Percentiles rank a stretch among this genome's conserved stretches.
Evolutionary conservation across 2,797 vertebrate species (phyloP).

Genomic region (Neoniphon sammara): DNA sequence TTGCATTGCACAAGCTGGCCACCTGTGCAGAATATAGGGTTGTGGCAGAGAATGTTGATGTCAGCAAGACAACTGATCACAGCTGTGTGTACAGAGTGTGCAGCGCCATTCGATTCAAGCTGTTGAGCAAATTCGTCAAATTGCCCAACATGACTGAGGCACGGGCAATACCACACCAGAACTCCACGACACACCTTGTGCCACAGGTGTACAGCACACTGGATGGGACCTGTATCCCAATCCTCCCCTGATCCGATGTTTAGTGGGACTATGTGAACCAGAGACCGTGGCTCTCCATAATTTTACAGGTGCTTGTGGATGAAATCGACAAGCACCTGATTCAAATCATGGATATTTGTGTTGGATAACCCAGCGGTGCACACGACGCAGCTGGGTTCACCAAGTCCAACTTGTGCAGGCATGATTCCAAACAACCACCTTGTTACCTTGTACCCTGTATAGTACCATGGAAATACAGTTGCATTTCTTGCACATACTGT

Average conservation of each 20-base stretch:
- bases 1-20: constrained; percentile 9
- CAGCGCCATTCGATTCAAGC: background rate
- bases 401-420: constrained; percentile 14
- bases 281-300: constrained; percentile 26
- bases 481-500: no score
- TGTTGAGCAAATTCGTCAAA: constrained; percentile 10
- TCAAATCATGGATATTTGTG: constrained; percentile 23
- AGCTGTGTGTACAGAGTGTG: background rate
- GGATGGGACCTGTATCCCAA: constrained; percentile 13
- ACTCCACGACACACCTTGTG: background rate
- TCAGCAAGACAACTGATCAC: constrained; percentile 10
- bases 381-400: constrained; percentile 29
- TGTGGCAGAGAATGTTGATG: constrained; percentile 10
- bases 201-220: constrained; percentile 19
- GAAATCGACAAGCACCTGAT: no score
- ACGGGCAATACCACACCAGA: constrained; percentile 5
- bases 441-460: background rate
- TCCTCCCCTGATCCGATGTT: constrained; percentile 8
- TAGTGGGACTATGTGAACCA: constrained; percentile 26
- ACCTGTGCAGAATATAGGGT: constrained; percentile 3
- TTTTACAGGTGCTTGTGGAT: constrained; percentile 26
- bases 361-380: constrained; percentile 19
- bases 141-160: constrained; percentile 7
- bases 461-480: no score
- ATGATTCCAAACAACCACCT: constrained; percentile 3